Evolutionary conservation across 2,888 invertebrate species (phyloP), one percentile per base, ranked within the genome.

Genomic region (Vandiemenella viatica): DNA sequence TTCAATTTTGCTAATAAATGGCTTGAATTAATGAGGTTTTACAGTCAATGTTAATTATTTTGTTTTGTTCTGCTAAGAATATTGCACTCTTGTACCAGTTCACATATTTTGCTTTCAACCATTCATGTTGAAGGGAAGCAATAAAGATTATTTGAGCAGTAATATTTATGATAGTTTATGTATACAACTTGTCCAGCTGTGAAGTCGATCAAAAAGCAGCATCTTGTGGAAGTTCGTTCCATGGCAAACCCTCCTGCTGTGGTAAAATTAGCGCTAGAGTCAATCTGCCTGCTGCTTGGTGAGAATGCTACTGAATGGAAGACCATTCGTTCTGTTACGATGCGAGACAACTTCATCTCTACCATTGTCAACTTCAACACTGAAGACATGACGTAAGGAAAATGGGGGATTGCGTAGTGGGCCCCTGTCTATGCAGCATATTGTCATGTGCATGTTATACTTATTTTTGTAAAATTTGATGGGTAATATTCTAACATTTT

Each of bases 331-430:
- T 80, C 85, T 55, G 81, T 88, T 59, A 83, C 93, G 65, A 89
- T 93, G 78, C 82, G 87, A 72, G 95, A 95, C 70, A 91, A 90
- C 76, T 92, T 92, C 73, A 91, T 92, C 70, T 80, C 84, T 50
- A 87, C 88, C 58, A 90, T 92, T 68, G 85, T 92, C 71, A 89
- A 89, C 77, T 92, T 91, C 79, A 84, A 84, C 72, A 91, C 91
- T 57, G 88, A 90, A 65, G 80, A 82, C 65, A 81, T 95, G 71
- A 83, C 83, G 86, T 92, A 91, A 78, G 83, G 79, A 38, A 59
- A 56, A 32, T 26, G 16, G 21, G 38, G 22, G 19, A n/a, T 45
- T 43, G 16, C 19, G 43, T 16, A 18, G n/a, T 16, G 42, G 16
- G 16, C n/a, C 23, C 15, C 21, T 8, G 6, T 17, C 13, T 5